Conservation (phyloP, 2,888 invertebrate genomes). For the Athrips mouffetella region DNA sequence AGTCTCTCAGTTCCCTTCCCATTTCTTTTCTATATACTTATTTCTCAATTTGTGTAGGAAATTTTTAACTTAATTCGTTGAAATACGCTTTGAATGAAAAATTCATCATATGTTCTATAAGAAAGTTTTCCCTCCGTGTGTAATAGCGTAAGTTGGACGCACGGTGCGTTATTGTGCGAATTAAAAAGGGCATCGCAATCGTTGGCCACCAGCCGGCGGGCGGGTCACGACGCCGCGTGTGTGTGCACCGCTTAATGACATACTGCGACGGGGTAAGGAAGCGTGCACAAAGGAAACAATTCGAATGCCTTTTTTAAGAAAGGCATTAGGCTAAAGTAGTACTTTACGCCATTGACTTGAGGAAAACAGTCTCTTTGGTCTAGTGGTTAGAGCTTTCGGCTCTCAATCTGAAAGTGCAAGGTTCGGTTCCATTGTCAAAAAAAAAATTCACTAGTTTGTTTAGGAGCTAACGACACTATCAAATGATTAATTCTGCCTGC, state of each 20-base stretch:
- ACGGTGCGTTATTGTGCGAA: constrained; percentile 62
- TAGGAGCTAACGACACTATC: too few species aligned
- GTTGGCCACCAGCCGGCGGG: constrained; percentile 41
- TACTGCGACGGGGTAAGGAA: constrained; percentile 2
- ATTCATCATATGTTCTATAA: not conserved
- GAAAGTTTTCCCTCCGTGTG: constrained; percentile 26
- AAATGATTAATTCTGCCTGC: too few species aligned
- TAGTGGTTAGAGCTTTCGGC: too few species aligned
- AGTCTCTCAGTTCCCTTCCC: too few species aligned
- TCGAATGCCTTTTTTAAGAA: not conserved
- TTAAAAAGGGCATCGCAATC: constrained; percentile 54
- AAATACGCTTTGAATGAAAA: not conserved
- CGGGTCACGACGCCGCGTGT: constrained; percentile 42
- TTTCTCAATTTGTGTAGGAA: too few species aligned
- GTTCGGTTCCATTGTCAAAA: too few species aligned
- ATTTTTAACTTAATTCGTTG: not conserved
- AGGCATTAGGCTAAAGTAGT: not conserved
- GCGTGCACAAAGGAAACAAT: not conserved
- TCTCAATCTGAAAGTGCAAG: too few species aligned
- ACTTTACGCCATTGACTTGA: not conserved
- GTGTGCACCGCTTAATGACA: constrained; percentile 34
- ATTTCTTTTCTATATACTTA: too few species aligned
- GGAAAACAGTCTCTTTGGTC: too few species aligned
- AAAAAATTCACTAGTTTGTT: too few species aligned
- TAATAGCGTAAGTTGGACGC: constrained; percentile 24